A percentile compares a stretch with the other conserved stretches of the same genome.
Evolutionary conservation across 2,888 invertebrate species (phyloP).

Genomic region (Oscheius sp.): DNA sequence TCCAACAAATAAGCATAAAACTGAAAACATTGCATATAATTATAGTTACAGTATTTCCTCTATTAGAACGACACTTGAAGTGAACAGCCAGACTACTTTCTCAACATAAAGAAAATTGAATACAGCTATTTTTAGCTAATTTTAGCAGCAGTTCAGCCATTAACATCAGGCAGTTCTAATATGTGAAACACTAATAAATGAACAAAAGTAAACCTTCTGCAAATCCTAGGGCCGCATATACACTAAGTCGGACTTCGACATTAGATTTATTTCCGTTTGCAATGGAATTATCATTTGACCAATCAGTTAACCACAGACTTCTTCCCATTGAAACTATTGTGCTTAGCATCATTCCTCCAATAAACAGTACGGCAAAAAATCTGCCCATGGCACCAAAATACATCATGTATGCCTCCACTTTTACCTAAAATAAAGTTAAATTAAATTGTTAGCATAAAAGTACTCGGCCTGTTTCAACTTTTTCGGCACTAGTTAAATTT

Average conservation of each 20-base stretch:
- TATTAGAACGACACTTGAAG: too few species aligned
- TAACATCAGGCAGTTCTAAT: too few species aligned
- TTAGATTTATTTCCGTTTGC: constrained; percentile 39
- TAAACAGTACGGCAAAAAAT: constrained; percentile 58
- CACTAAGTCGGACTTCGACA: constrained; percentile 63
- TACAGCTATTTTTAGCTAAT: too few species aligned
- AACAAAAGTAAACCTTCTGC: constrained; percentile 59
- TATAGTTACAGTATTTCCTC: too few species aligned
- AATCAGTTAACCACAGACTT: constrained; percentile 71
- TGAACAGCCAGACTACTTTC: too few species aligned
- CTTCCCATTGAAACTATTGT: constrained; percentile 69
- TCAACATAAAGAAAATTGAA: too few species aligned
- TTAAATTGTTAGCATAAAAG: neutral
- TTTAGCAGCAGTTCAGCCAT: too few species aligned
- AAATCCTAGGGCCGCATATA: constrained; percentile 71
- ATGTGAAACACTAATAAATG: too few species aligned
- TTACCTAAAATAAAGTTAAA: constrained; percentile 53
- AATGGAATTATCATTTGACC: constrained; percentile 70
- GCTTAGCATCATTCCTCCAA: constrained; percentile 64
- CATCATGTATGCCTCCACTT: constrained; percentile 63
- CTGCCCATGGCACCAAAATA: constrained; percentile 71
- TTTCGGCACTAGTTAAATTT: constrained; percentile 65
- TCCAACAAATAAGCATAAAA: constrained; percentile 68
- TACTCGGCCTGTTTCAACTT: constrained; percentile 70
- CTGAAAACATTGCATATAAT: constrained; percentile 45